Conservation (phyloP, 2,888 invertebrate genomes). For the Smittia aterrima region DNA sequence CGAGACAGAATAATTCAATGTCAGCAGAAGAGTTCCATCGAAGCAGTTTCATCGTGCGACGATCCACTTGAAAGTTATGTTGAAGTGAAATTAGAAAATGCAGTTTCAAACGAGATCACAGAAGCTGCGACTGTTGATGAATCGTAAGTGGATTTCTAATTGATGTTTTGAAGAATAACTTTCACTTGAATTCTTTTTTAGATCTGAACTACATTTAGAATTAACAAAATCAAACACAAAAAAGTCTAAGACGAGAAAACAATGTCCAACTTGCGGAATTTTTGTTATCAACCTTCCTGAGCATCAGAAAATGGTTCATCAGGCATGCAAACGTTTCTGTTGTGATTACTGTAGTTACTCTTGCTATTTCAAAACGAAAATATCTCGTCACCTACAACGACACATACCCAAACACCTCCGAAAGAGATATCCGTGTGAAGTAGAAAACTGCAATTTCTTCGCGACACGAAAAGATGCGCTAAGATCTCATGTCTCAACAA, state of each 20-base stretch:
- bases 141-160: no score
- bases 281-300: constrained; percentile 19
- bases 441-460: neutral
- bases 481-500: neutral
- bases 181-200: no score
- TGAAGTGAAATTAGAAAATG: neutral
- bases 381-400: constrained; percentile 4
- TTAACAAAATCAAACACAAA: no score
- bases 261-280: constrained; percentile 15
- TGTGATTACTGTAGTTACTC: constrained; percentile 14
- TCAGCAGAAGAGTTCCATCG: no score
- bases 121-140: neutral
- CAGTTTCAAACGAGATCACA: neutral
- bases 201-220: no score
- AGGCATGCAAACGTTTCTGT: neutral
- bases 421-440: neutral
- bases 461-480: constrained; percentile 10
- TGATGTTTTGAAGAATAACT: no score
- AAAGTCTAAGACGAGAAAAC: neutral
- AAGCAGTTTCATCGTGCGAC: neutral
- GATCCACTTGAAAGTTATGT: neutral
- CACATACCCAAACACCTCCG: constrained; percentile 17
- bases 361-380: constrained; percentile 28
- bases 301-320: constrained; percentile 7
- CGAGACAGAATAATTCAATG: no score